A percentile compares a stretch with the other conserved stretches of the same genome.
Evolutionary conservation across 1,140 invertebrate species (phyloP).

Genomic region (Adelges cooleyi): DNA sequence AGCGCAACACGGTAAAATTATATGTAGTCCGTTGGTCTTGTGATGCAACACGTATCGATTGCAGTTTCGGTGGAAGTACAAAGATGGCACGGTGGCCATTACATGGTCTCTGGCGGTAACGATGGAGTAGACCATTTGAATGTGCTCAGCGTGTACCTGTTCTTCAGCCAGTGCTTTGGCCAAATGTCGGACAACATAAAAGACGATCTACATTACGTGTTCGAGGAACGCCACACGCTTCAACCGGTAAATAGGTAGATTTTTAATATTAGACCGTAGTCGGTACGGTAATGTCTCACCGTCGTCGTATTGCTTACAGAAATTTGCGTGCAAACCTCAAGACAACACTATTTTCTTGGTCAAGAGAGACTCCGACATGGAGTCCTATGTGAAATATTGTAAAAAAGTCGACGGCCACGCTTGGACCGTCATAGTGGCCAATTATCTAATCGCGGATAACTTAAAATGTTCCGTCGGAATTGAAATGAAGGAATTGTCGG

Average conservation of each 20-base stretch:
- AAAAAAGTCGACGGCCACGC: conserved; percentile 20
- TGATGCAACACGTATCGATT: not conserved
- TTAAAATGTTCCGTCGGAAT: not conserved
- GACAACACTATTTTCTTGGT: conserved; percentile 9
- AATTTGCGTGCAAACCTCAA: conserved; percentile 19
- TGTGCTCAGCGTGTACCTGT: conserved; percentile 2
- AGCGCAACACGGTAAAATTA: not conserved
- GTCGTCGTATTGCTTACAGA: too few relatives aligned
- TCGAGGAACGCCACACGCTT: not conserved
- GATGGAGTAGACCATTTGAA: not conserved
- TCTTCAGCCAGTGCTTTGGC: conserved; percentile 4
- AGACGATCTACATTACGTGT: conserved; percentile 14
- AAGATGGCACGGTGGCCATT: conserved; percentile 23
- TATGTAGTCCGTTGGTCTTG: not conserved
- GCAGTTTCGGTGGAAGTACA: conserved; percentile 10
- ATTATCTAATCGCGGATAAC: not conserved
- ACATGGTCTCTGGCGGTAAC: conserved; percentile 12
- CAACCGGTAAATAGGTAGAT: not conserved
- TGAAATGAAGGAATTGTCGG: not conserved
- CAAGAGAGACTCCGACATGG: not conserved
- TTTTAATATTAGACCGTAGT: too few relatives aligned
- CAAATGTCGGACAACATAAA: not conserved
- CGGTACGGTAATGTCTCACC: too few relatives aligned
- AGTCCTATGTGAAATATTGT: conserved; percentile 9
- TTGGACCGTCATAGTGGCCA: conserved; percentile 1